Evolutionary conservation across 1,140 invertebrate species (phyloP), one percentile per base, ranked within the genome.

Genomic region (Zaprionus ghesquierei): DNA sequence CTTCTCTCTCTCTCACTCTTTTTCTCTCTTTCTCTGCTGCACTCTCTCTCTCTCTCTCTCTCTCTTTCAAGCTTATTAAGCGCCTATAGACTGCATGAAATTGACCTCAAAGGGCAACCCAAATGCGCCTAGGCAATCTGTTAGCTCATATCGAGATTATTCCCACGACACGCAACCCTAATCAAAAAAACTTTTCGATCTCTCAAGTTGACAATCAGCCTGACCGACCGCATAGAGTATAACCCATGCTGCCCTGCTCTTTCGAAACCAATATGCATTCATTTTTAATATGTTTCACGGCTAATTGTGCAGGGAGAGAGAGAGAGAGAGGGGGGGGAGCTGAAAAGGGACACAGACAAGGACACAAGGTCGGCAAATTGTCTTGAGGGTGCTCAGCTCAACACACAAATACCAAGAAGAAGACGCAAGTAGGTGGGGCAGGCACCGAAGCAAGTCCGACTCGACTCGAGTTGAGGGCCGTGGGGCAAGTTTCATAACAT

Each of bases 231-330:
- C n/a, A n/a, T n/a, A n/a, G n/a, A n/a, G n/a, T n/a, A n/a, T n/a
- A n/a, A n/a, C n/a, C n/a, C n/a, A n/a, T n/a, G n/a, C n/a, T n/a
- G n/a, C n/a, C n/a, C n/a, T n/a, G n/a, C n/a, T n/a, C n/a, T n/a
- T n/a, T n/a, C n/a, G n/a, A n/a, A n/a, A n/a, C 64, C 56, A 68
- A 68, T 68, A 68, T 61, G 63, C 58, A 72, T 60, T 69, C 44
- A 78, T 38, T 75, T 64, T 64, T 33, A 41, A 60, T 63, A 81
- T 66, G 60, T 75, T 81, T 82, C 64, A 70, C 41, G 63, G 77
- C 69, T 81, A 77, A 81, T 81, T 81, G 76, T 74, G 74, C 60
- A 41, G 13, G 2, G 0, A 5, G 33, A 35, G 35, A 6, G 13
- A 1, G 0, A n/a, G 33, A 1, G 33, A n/a, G 13, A n/a, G 33